These are phyloP conservation scores for Plemyria rubiginata DNA, from an alignment of 2,888 invertebrate species.

Conservation along the genomic window DNA sequence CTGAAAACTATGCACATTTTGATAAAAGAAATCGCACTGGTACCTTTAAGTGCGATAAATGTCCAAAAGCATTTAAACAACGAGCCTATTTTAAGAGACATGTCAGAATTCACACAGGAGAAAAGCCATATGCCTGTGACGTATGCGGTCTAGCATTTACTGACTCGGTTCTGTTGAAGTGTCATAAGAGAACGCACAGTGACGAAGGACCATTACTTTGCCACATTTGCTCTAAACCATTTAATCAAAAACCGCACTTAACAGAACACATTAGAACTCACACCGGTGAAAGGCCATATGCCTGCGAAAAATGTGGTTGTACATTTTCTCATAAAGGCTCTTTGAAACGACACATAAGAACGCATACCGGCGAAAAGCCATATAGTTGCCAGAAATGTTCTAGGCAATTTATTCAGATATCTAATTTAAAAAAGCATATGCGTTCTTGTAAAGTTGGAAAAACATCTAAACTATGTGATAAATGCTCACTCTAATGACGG, in stretches of 20 bases:
- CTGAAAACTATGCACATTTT: background rate
- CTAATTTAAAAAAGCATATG: conserved; percentile 20
- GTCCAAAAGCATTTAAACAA: conserved; percentile 20
- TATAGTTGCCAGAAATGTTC: conserved; percentile 18
- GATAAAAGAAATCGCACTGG: background rate
- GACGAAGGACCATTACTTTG: conserved; percentile 12
- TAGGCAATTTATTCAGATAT: conserved; percentile 12
- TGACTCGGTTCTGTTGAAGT: conserved; percentile 11
- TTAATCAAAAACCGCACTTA: conserved; percentile 7
- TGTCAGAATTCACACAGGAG: conserved; percentile 14
- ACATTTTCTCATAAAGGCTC: conserved; percentile 18
- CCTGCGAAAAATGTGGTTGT: conserved; percentile 4
- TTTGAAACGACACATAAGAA: conserved; percentile 11
- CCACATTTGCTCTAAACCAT: conserved; percentile 14
- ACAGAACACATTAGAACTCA: conserved; percentile 20
- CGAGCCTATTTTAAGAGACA: conserved; percentile 21
- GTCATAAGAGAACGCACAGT: conserved; percentile 8
- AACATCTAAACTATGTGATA: conserved; percentile 2
- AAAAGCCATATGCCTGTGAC: conserved; percentile 16
- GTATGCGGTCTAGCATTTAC: conserved; percentile 7
- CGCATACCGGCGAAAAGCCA: conserved; percentile 21
- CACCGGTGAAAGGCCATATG: conserved; percentile 16
- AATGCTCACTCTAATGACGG: conserved; percentile 7
- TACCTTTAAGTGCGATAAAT: conserved; percentile 12
- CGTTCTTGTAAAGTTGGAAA: conserved; percentile 4